Conservation (phyloP, 1,140 invertebrate species). For the Euwallacea fornicatus region DNA sequence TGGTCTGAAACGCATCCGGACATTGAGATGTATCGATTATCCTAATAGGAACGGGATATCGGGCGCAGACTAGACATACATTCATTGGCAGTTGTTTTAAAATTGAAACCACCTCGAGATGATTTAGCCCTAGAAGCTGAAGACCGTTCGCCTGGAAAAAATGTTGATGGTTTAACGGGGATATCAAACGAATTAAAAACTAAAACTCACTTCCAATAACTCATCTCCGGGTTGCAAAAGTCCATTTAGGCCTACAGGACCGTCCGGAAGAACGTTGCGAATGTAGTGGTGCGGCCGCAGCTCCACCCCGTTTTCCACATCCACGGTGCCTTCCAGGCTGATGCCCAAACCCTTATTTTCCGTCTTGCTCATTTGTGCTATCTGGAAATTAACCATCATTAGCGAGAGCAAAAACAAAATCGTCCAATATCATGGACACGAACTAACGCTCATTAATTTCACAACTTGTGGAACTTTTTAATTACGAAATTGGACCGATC, state of each 20-base stretch:
- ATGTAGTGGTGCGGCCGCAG: slow-evolving; percentile 81
- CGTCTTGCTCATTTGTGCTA: slow-evolving; percentile 70
- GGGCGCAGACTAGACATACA: slow-evolving; percentile 81
- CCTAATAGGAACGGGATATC: slow-evolving; percentile 57
- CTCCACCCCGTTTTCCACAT: slow-evolving; percentile 74
- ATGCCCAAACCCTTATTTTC: slow-evolving; percentile 79
- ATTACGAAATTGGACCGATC: slow-evolving; percentile 20
- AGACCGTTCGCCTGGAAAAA: slow-evolving; percentile 81
- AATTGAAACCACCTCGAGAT: slow-evolving; percentile 87
- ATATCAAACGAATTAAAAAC: background rate
- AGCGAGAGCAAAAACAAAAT: background rate
- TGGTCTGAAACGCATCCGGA: slow-evolving; percentile 67
- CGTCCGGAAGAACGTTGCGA: slow-evolving; percentile 75
- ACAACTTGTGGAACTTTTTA: slow-evolving; percentile 21
- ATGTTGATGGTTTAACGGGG: background rate
- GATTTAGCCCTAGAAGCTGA: slow-evolving; percentile 84
- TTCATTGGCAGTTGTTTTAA: slow-evolving; percentile 86
- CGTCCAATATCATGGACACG: too few relatives aligned
- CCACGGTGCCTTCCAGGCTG: slow-evolving; percentile 83
- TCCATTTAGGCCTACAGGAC: slow-evolving; percentile 78
- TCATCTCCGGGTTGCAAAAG: slow-evolving; percentile 64
- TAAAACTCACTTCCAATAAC: slow-evolving; percentile 61
- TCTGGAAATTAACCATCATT: slow-evolving; percentile 52
- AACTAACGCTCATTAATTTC: background rate
- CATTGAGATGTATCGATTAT: slow-evolving; percentile 67